Percentiles rank a stretch among this genome's conserved stretches.
Evolutionary conservation across 2,113 vertebrate species (phyloP).

Genomic region (Pituophis catenifer): DNA sequence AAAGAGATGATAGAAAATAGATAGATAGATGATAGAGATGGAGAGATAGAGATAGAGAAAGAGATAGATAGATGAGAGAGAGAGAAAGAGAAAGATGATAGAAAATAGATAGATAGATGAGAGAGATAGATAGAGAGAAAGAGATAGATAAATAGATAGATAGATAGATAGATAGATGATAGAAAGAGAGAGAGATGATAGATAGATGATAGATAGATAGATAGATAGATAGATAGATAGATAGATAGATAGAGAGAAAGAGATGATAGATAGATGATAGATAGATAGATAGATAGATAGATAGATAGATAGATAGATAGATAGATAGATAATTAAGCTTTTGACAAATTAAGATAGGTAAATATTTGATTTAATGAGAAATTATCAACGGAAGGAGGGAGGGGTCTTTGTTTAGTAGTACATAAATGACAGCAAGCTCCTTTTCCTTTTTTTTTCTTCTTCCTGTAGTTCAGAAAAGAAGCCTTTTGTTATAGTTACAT

Average conservation of each 20-base stretch:
- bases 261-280: background rate
- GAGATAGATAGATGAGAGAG: background rate
- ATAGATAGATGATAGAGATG: background rate
- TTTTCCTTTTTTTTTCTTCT: background rate
- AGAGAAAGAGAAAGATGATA: background rate
- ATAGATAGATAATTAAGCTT: background rate
- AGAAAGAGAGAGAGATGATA: background rate
- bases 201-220: background rate
- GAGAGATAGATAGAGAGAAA: background rate
- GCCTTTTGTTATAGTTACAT: slow-evolving; percentile 41
- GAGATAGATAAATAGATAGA: no score
- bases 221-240: no score
- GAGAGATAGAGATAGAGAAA: background rate
- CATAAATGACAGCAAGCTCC: background rate
- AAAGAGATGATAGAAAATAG: background rate
- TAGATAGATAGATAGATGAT: background rate
- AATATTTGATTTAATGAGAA: background rate
- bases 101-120: background rate
- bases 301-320: background rate
- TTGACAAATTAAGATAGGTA: background rate
- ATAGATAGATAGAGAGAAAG: background rate
- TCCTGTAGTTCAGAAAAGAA: background rate
- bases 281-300: no score
- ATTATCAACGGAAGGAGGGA: background rate
- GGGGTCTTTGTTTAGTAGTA: background rate